A percentile compares a stretch with the other conserved stretches of the same genome.
phyloP scores from a whole-genome alignment of 1,140 invertebrate species.

The Aphaenogaster ashmeadi region DNA sequence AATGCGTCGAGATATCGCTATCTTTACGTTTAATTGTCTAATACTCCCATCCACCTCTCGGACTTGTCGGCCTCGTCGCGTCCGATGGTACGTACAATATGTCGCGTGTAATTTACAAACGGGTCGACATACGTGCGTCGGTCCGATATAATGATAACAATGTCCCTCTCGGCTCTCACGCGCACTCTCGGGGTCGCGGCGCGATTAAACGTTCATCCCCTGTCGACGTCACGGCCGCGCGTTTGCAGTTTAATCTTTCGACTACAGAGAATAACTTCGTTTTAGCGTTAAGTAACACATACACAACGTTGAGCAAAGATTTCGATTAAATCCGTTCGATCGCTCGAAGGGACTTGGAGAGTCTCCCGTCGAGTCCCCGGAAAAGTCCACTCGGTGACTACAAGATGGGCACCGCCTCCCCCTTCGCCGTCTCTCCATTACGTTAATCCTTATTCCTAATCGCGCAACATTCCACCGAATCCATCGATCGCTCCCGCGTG shows the following conservation, averaged over 20 bases:
- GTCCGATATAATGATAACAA: conserved; percentile 39
- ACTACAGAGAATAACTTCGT: conserved; percentile 64
- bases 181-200: not conserved
- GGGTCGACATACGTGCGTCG: conserved; percentile 8
- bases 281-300: conserved; percentile 72
- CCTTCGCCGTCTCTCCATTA: conserved; percentile 21
- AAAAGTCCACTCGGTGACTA: conserved; percentile 35
- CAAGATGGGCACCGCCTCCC: not conserved
- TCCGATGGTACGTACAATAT: conserved; percentile 1
- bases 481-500: not conserved
- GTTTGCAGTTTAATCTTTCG: not conserved
- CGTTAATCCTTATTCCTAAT: conserved; percentile 20
- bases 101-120: conserved; percentile 53
- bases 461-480: not conserved
- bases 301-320: conserved; percentile 77
- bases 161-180: conserved; percentile 4
- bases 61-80: not conserved
- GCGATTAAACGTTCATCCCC: conserved; percentile 38
- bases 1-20: conserved; percentile 29
- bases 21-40: conserved; percentile 63
- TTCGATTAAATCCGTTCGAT: conserved; percentile 76
- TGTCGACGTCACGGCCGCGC: not conserved
- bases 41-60: not conserved
- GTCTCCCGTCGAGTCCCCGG: not conserved
- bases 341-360: conserved; percentile 65